Percentiles rank a stretch among this genome's conserved stretches.
phyloP scores from a whole-genome alignment of 2,113 vertebrate species.

The Eolophus roseicapilla region DNA sequence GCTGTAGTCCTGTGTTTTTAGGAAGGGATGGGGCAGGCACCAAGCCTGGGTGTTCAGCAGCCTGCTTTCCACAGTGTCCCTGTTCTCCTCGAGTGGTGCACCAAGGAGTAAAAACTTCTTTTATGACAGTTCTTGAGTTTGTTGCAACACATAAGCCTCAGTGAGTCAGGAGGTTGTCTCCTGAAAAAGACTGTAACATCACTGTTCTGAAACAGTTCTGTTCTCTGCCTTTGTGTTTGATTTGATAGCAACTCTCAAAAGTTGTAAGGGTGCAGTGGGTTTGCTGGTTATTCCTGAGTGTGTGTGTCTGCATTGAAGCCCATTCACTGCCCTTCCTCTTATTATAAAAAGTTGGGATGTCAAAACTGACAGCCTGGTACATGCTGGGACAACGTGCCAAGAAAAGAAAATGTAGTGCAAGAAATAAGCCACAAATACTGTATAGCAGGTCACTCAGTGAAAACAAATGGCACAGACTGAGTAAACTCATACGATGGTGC shows the following conservation, averaged over 20 bases:
- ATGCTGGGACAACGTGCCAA: slow-evolving; percentile 9
- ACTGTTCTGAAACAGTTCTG: not conserved
- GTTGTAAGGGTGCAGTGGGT: not conserved
- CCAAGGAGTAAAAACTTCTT: not conserved
- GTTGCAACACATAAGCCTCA: not conserved
- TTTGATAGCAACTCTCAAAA: not conserved
- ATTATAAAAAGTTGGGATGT: not conserved
- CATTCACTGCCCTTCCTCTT: not conserved
- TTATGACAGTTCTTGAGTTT: not conserved
- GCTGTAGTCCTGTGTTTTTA: not conserved
- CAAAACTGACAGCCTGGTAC: slow-evolving; percentile 17
- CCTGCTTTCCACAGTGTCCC: not conserved
- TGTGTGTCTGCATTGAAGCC: not conserved
- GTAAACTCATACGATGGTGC: not conserved
- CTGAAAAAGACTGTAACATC: not conserved
- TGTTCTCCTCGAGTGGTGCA: not conserved
- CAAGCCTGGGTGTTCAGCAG: not conserved
- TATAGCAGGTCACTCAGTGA: not conserved
- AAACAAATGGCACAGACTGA: not conserved
- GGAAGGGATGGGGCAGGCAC: not conserved
- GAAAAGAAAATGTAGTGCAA: not conserved
- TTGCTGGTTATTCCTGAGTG: not conserved
- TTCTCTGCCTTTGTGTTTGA: not conserved
- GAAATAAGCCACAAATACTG: slow-evolving; percentile 25
- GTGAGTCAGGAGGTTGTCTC: not conserved